Evolutionary conservation across 2,797 vertebrate species (phyloP), one percentile per base, ranked within the genome.

Genomic region (Hipposideros larvatus): DNA sequence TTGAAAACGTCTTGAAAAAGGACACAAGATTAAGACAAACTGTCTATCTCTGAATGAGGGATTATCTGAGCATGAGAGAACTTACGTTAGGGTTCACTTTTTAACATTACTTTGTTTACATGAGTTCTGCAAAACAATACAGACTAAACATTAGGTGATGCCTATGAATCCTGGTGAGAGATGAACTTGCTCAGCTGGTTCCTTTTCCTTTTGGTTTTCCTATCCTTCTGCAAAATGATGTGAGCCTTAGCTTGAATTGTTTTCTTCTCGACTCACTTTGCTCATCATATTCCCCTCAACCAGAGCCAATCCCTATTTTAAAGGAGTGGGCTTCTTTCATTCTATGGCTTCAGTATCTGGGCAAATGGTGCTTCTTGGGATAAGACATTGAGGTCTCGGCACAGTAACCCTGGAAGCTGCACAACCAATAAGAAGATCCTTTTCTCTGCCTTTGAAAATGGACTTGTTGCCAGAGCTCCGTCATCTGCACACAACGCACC

Each of bases 1-100:
- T 48, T 85, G 55, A 74, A 93, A 75, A 57, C 59, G 22, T 74
- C 83, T 85, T 86, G 31, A 8, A n/a, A 74, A 93, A 63, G 41
- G 51, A 90, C 65, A 68, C 5, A 57, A 31, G 71, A 68, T 70
- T 26, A 48, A 78, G 34, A 48, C 21, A 87, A 18, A 14, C 46
- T 53, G 24, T 55, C 43, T 28, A n/a, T 37, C 19, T 77, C 48
- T 26, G 24, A 70, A 9, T 21, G 74, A 61, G 55, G 43, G 53
- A 65, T 6, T 22, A 5, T 24, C 41, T n/a, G 11, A 34, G 11
- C 41, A 37, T 0, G 19, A 46, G 19, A 16, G 18, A 43, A 28
- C 53, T 61, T 59, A 53, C 37, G 31, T 68, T 37, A 65, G 63
- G 13, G 37, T 37, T 84, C 16, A 11, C 0, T 43, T 28, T 79